Evolutionary conservation across 1,140 invertebrate species (phyloP).

Genomic region (Caenorhabditis inopinata): DNA sequence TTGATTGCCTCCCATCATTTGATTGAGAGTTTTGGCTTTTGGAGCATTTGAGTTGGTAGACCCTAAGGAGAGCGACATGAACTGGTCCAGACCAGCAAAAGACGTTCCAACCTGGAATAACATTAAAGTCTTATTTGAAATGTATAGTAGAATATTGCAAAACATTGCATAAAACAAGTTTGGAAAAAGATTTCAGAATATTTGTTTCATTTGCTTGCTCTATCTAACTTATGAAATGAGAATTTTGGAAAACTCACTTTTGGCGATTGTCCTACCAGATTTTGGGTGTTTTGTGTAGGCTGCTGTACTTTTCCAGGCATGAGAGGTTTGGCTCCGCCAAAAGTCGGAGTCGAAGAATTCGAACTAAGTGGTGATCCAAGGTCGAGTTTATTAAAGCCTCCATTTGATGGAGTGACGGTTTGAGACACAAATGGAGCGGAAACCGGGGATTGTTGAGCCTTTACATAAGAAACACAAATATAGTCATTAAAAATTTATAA

Average conservation of each 20-base stretch:
- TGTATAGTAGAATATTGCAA: too few species aligned
- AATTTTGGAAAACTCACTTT: not conserved
- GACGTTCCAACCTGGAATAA: slow-evolving; percentile 3
- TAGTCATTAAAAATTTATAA: not conserved
- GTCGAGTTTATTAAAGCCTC: not conserved
- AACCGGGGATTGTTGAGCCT: not conserved
- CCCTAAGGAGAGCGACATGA: not conserved
- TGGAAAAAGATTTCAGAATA: too few species aligned
- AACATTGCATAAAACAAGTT: too few species aligned
- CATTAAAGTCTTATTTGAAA: too few species aligned
- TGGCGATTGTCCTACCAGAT: not conserved
- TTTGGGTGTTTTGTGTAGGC: too few species aligned
- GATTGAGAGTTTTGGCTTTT: slow-evolving; percentile 5
- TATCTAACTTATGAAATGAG: too few species aligned
- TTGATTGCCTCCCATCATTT: not conserved
- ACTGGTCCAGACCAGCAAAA: slow-evolving; percentile 1
- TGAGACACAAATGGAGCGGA: not conserved
- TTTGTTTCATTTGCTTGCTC: too few species aligned
- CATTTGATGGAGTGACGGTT: not conserved
- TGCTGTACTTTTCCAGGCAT: too few species aligned
- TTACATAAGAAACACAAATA: not conserved
- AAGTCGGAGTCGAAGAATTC: too few species aligned
- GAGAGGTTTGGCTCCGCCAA: not conserved
- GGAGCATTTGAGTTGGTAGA: not conserved
- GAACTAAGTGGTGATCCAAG: not conserved